Evolutionary conservation across 2,113 vertebrate species (phyloP), one percentile per base, ranked within the genome.

Genomic region (Nannospalax galili): DNA sequence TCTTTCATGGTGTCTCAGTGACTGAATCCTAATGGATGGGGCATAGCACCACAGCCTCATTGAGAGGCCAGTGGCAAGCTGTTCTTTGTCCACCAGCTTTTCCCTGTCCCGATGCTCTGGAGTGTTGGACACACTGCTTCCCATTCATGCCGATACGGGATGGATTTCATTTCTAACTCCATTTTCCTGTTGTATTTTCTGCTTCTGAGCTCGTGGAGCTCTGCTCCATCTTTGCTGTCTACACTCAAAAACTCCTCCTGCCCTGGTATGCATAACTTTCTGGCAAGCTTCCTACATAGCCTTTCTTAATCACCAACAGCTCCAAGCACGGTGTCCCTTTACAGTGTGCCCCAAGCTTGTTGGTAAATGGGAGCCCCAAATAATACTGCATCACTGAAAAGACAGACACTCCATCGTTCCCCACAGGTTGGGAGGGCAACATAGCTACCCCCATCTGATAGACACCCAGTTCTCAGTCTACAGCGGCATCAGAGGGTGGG

Each of bases 1-100:
- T 98, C 98, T 98, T 98, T 98, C 99, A 99, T 94, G 98, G 98
- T 97, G 97, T 95, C 95, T 97, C 98, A 97, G 98, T 97, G 97
- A 96, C 97, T 97, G 97, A 97, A 96, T 98, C 98, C 98, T 98
- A 98, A 98, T 97, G 98, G 98, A 98, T 97, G 98, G 96, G 97
- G 94, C 92, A 84, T 87, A 58, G 97, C 97, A 97, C 97, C 96
- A 96, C 80, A 10, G 72, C 93, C 30, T 69, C 87, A 73, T 87
- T 86, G 86, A 92, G 97, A 96, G 90, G 75, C 90, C 65, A 0
- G 14, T 93, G 89, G 96, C 90, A 84, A 80, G 96, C 73, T 58
- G 93, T 87, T 62, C 98, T 98, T 98, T 98, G 97, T 97, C 98
- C 80, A 28, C 85, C 48, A 75, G 58, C 65, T 96, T 73, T 40